Conservation (phyloP, 2,888 invertebrate genomes). For the Trachelus stipa region DNA sequence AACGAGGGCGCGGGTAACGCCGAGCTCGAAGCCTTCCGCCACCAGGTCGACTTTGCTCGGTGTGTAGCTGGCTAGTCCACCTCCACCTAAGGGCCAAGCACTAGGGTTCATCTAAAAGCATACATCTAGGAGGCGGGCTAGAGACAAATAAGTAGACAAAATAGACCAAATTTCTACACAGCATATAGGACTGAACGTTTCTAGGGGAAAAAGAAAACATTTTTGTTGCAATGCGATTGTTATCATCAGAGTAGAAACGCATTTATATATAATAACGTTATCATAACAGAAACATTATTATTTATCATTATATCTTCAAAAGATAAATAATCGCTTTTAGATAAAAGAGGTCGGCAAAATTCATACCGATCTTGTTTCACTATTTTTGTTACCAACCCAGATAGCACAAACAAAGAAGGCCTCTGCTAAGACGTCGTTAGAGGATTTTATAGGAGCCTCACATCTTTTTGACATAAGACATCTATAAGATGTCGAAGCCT, state of each 20-base stretch:
- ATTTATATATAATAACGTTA: not conserved
- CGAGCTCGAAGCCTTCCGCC: slow-evolving; percentile 80
- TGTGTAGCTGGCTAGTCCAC: slow-evolving; percentile 81
- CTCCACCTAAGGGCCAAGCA: slow-evolving; percentile 51
- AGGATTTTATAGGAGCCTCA: too few species aligned
- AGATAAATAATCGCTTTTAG: not conserved
- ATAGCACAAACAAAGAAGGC: too few species aligned
- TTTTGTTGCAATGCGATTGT: not conserved
- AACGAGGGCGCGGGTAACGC: slow-evolving; percentile 75
- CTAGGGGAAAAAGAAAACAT: not conserved
- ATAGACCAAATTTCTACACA: not conserved
- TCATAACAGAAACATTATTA: not conserved
- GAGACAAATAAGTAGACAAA: not conserved
- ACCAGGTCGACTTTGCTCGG: slow-evolving; percentile 80
- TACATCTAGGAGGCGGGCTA: not conserved
- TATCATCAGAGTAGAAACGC: not conserved
- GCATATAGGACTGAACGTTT: not conserved
- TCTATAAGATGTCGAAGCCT: too few species aligned
- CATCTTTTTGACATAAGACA: too few species aligned
- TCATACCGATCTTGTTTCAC: not conserved
- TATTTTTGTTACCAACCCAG: too few species aligned
- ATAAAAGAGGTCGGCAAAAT: not conserved
- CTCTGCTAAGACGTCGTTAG: too few species aligned
- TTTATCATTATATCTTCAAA: not conserved
- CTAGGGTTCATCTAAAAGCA: slow-evolving; percentile 31